Base-by-base conservation (phyloP, 2,888 invertebrate genomes). In the Lasiommata megera region DNA sequence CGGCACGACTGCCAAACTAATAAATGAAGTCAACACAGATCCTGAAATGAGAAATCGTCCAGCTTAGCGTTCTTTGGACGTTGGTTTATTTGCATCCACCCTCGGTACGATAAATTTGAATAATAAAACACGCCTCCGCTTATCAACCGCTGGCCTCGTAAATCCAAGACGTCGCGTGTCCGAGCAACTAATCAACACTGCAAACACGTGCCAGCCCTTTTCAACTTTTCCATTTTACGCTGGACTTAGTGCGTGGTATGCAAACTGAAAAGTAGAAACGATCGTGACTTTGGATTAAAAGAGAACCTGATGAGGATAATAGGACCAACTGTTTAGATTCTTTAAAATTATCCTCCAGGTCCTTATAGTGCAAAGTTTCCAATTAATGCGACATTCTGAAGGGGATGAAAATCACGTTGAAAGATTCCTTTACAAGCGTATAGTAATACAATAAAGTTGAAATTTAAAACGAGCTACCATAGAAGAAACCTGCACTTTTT, bases 41-140 rank as follows among this genome's bases (percentile, higher is more conserved):
- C 11, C 34, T 34, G 11, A 34, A 34, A 11, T 34, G 34, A 11
- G 11, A 11, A 11, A 11, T 11, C 11, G 11, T 34, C 34, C 11
- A 11, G 34, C 34, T 3, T 14, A 11, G 1, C 14, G 6, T 11
- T 16, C 16, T 31, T 46, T 31, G 11, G 5, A 9, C 5, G 5
- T 46, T 9, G 9, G 16, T 29, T 12, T 12, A 3, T 12, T 43
- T 28, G 3, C 12, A 16, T n/a, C 46, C 31, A 31, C 31, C 31
- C 46, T 31, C 16, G 31, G 6, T 31, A 29, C 9, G 16, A 29
- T 58, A 55, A 61, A 58, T 58, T 57, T 48, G 43, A 55, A 55
- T 58, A 61, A 46, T 56, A 51, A 60, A 52, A 58, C 61, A 55
- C 47, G 47, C 18, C 34, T 48, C 53, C 43, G 37, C 31, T 56